Conservation (phyloP, 2,797 vertebrate species). For the Pempheris klunzingeri region DNA sequence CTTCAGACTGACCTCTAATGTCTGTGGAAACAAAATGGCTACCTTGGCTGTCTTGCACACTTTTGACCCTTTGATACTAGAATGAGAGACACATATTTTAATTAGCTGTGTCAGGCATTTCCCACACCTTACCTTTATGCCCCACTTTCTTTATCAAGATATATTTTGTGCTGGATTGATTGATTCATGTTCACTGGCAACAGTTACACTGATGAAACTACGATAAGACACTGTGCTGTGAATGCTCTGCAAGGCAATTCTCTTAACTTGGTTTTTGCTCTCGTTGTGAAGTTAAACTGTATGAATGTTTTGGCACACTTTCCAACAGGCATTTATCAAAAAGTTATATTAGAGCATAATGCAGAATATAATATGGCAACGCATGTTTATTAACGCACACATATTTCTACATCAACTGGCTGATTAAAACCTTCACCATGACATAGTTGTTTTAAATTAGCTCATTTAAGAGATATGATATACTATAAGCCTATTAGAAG, state of each 20-base stretch:
- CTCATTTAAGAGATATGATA: slow-evolving; percentile 44
- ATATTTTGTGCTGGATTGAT: slow-evolving; percentile 13
- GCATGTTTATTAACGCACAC: slow-evolving; percentile 36
- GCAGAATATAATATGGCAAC: slow-evolving; percentile 17
- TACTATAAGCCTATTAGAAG: slow-evolving; percentile 44
- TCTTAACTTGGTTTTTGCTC: slow-evolving; percentile 3
- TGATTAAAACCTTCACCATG: slow-evolving; percentile 50
- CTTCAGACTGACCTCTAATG: neutral
- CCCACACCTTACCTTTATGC: neutral
- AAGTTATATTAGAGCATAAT: slow-evolving; percentile 37
- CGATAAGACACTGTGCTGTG: neutral
- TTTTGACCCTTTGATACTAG: neutral
- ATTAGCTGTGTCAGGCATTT: slow-evolving; percentile 6
- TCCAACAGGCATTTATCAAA: slow-evolving; percentile 22
- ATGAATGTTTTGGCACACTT: slow-evolving; percentile 21
- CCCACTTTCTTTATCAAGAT: slow-evolving; percentile 9
- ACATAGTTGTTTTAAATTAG: slow-evolving; percentile 54
- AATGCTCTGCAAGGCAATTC: slow-evolving; percentile 17
- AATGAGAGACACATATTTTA: slow-evolving; percentile 1
- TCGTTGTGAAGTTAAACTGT: neutral
- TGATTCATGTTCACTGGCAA: slow-evolving; percentile 18
- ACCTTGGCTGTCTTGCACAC: neutral
- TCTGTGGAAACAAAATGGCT: slow-evolving; percentile 14
- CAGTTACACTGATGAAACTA: slow-evolving; percentile 24
- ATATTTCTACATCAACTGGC: slow-evolving; percentile 35